phyloP scores from a whole-genome alignment of 2,888 invertebrate genomes.

The Xiphydria camelus region DNA sequence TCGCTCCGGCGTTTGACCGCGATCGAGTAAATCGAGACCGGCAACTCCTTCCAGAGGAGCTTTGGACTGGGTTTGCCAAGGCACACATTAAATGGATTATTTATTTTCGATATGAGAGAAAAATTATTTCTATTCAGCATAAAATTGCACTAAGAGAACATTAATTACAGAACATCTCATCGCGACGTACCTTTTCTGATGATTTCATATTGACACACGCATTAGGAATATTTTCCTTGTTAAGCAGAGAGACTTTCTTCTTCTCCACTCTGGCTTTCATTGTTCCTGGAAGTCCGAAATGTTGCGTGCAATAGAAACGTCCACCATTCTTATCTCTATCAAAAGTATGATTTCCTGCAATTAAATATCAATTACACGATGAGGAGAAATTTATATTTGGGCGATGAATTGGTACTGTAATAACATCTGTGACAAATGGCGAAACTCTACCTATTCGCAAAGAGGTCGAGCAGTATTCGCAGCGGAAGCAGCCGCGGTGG shows the following conservation, averaged over 20 bases:
- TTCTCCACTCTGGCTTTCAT: slow-evolving; percentile 52
- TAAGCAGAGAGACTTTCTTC: slow-evolving; percentile 43
- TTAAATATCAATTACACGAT: too few relatives aligned
- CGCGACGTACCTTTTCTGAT: slow-evolving; percentile 57
- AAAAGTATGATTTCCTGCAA: slow-evolving; percentile 52
- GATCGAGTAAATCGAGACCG: slow-evolving; percentile 61
- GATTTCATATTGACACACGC: slow-evolving; percentile 52
- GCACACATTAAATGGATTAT: too few relatives aligned
- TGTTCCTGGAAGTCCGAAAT: slow-evolving; percentile 68
- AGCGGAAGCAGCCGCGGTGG: slow-evolving; percentile 92
- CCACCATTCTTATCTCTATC: slow-evolving; percentile 53
- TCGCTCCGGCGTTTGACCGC: slow-evolving; percentile 74
- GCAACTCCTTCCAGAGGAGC: slow-evolving; percentile 56
- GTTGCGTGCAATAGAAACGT: slow-evolving; percentile 76
- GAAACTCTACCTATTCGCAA: slow-evolving; percentile 78
- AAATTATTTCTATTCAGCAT: background rate
- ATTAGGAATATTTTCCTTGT: slow-evolving; percentile 55
- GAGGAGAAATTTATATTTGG: too few relatives aligned
- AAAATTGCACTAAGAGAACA: background rate
- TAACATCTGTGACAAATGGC: too few relatives aligned
- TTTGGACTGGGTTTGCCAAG: slow-evolving; percentile 34
- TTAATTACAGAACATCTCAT: slow-evolving; percentile 4
- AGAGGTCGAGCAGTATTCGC: slow-evolving; percentile 87
- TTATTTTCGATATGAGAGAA: slow-evolving; percentile 1
- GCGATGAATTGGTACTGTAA: too few relatives aligned